Conservation (phyloP, 2,797 vertebrate genomes). For the Pipistrellus pygmaeus region DNA sequence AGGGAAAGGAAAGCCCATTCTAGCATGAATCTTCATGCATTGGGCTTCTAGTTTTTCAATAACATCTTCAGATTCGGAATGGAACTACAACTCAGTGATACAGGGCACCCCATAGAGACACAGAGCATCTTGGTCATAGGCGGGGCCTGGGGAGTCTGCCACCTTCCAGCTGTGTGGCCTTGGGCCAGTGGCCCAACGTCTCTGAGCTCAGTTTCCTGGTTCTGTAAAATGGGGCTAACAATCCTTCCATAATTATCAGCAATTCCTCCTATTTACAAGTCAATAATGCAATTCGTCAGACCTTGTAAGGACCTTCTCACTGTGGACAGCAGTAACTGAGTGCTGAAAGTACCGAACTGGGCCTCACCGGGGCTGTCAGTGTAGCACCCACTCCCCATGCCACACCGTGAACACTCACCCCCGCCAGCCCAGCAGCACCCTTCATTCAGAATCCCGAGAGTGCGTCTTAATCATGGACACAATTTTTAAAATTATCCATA, state of each 20-base stretch:
- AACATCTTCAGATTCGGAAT: not conserved
- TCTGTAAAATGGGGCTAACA: not conserved
- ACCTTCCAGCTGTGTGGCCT: not conserved
- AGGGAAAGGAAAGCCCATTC: too few species aligned
- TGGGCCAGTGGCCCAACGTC: not conserved
- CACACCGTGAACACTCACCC: not conserved
- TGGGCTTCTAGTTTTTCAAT: not conserved
- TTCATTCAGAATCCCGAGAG: not conserved
- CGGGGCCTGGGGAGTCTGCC: not conserved
- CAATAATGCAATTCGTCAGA: accelerated
- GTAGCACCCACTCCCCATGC: not conserved
- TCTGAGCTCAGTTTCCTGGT: not conserved
- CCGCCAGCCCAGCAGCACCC: not conserved
- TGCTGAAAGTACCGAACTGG: not conserved
- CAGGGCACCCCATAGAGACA: accelerated
- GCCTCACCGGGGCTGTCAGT: not conserved
- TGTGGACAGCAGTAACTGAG: not conserved
- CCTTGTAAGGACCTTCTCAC: not conserved
- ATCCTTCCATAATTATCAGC: not conserved
- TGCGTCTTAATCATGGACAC: not conserved
- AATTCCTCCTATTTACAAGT: not conserved
- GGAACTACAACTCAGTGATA: accelerated
- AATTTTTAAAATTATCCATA: not conserved
- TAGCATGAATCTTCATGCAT: too few species aligned
- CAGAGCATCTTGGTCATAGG: not conserved